Percentiles rank a stretch among this genome's conserved stretches.
These are phyloP conservation scores for Nothura maculosa DNA, from an alignment of 2,797 vertebrate genomes.

Conservation along the genomic window DNA sequence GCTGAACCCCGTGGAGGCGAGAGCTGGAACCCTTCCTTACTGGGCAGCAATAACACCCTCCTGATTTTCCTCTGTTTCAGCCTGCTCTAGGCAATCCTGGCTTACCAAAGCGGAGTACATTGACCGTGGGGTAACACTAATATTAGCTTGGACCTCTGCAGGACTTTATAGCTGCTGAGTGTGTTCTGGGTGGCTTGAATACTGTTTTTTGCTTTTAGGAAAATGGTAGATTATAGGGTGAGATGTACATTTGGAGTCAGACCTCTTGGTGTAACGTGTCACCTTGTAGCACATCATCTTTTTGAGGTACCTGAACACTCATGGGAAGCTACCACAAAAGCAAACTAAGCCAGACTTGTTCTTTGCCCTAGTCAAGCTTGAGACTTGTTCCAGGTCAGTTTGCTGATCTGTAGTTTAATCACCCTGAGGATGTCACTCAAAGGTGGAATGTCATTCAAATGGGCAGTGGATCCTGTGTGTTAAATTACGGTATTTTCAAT, in stretches of 20 bases:
- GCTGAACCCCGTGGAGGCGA: neutral
- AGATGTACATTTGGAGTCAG: too few relatives aligned
- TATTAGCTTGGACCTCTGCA: neutral
- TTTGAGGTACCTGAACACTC: neutral
- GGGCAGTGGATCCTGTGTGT: neutral
- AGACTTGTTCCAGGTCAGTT: neutral
- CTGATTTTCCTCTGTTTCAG: neutral
- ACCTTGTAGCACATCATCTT: neutral
- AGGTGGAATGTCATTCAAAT: neutral
- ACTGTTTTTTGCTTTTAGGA: neutral
- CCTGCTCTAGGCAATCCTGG: neutral
- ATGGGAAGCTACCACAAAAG: neutral
- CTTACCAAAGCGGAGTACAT: neutral
- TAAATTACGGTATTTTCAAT: neutral
- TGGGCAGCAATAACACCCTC: fast-evolving
- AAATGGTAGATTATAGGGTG: neutral
- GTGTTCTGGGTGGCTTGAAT: neutral
- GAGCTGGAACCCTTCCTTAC: neutral
- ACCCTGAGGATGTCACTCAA: neutral
- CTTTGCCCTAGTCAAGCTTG: too few relatives aligned
- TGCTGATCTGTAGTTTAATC: neutral
- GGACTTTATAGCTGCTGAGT: too few relatives aligned
- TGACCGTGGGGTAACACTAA: neutral
- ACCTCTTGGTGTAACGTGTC: too few relatives aligned
- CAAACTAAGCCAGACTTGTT: neutral